A percentile compares a stretch with the other conserved stretches of the same genome.
phyloP scores from a whole-genome alignment of 2,797 vertebrate species.

The Phalanger gymnotis region DNA sequence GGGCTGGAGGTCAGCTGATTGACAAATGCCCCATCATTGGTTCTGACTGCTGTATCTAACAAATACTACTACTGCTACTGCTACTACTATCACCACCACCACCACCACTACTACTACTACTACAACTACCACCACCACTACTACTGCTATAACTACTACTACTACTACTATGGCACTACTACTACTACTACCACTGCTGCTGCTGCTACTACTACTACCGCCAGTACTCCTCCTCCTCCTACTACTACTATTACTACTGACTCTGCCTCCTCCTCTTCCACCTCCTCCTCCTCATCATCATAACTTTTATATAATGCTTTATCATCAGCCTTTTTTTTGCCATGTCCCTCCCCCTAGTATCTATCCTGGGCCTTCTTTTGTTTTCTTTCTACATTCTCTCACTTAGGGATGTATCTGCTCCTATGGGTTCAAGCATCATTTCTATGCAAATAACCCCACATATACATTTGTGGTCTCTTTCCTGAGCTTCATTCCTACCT shows the following conservation, averaged over 20 bases:
- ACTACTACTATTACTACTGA: too few species aligned
- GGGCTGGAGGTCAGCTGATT: not conserved
- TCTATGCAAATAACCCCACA: not conserved
- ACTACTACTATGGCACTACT: not conserved
- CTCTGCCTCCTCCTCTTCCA: too few species aligned
- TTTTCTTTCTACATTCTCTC: not conserved
- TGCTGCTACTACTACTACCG: too few species aligned
- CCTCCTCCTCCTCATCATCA: too few species aligned
- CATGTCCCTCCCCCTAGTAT: not conserved
- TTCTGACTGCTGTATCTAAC: not conserved
- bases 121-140: not conserved
- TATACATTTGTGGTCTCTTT: not conserved
- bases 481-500: not conserved
- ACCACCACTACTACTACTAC: not conserved
- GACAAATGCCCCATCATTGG: not conserved
- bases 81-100: accelerated
- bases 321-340: not conserved
- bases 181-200: too few species aligned
- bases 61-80: not conserved
- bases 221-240: not conserved
- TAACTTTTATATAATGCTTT: too few species aligned
- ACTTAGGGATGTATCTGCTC: not conserved
- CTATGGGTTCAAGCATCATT: not conserved
- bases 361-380: not conserved
- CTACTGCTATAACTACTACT: too few species aligned